Conservation (phyloP, 2,113 vertebrate genomes). For the Hyperopisus bebe region DNA sequence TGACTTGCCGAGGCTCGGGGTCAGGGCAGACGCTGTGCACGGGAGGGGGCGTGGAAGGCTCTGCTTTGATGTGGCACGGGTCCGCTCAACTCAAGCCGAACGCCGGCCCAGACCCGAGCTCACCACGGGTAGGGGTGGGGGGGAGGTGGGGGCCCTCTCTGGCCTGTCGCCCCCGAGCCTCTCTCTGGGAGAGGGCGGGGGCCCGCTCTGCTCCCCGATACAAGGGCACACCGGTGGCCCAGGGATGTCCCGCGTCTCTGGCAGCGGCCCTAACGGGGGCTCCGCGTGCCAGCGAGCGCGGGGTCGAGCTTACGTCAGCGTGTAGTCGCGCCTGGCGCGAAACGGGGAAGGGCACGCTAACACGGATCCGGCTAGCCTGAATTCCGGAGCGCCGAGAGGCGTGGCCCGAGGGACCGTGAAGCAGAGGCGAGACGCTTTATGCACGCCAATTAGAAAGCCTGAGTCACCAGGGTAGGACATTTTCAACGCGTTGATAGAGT, state of each 20-base stretch:
- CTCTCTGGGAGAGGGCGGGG: background rate
- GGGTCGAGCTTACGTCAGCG: background rate
- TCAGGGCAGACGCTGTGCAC: background rate
- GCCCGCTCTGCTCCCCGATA: background rate
- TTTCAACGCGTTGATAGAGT: background rate
- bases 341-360: background rate
- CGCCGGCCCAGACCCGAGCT: background rate
- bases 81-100: background rate
- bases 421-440: background rate
- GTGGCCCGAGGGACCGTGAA: background rate
- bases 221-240: slow-evolving; percentile 10
- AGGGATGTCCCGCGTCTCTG: slow-evolving; percentile 2
- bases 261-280: background rate
- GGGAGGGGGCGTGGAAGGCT: background rate
- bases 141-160: background rate
- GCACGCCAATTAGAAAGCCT: too few species aligned
- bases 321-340: background rate
- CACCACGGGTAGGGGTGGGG: background rate
- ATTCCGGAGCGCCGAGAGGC: background rate
- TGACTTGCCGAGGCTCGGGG: background rate
- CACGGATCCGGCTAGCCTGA: background rate
- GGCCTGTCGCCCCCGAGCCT: background rate
- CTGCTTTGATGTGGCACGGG: slow-evolving; percentile 12
- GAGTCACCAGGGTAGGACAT: background rate
- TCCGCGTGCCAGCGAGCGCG: background rate